These are phyloP conservation scores for Apogon talboti DNA, from an alignment of 2,797 vertebrate genomes.

Conservation along the genomic window DNA sequence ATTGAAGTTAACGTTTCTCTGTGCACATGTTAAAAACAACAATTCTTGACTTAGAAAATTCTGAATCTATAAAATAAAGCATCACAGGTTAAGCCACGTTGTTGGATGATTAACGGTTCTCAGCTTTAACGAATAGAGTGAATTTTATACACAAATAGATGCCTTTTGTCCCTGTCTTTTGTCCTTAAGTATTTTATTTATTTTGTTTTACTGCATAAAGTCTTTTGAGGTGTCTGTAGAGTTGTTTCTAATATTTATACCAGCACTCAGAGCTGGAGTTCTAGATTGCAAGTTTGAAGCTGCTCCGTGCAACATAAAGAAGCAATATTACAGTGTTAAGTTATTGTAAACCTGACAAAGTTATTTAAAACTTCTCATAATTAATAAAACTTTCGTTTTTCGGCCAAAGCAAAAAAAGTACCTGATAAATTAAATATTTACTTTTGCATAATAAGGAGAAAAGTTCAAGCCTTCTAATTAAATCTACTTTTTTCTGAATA, in stretches of 20 bases:
- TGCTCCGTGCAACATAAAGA: background rate
- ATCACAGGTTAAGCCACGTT: too few relatives aligned
- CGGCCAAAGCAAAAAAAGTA: background rate
- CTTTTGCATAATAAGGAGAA: slow-evolving; percentile 1
- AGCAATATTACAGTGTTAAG: background rate
- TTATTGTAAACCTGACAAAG: background rate
- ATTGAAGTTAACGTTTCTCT: too few relatives aligned
- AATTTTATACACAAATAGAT: too few relatives aligned
- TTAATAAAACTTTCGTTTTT: too few relatives aligned
- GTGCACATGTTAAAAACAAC: background rate
- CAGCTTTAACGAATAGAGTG: background rate
- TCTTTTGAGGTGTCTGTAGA: too few relatives aligned
- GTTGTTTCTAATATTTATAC: too few relatives aligned
- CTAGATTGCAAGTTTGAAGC: background rate
- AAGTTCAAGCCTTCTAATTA: background rate
- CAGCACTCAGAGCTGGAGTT: background rate
- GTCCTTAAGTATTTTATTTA: too few relatives aligned
- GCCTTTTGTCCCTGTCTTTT: too few relatives aligned
- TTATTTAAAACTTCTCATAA: background rate
- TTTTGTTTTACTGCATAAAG: too few relatives aligned
- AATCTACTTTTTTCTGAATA: background rate
- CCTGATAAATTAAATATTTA: background rate
- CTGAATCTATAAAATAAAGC: too few relatives aligned
- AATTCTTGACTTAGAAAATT: background rate
- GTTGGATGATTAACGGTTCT: too few relatives aligned